Conservation (phyloP, 2,113 vertebrate species). For the Corythaeola cristata region DNA sequence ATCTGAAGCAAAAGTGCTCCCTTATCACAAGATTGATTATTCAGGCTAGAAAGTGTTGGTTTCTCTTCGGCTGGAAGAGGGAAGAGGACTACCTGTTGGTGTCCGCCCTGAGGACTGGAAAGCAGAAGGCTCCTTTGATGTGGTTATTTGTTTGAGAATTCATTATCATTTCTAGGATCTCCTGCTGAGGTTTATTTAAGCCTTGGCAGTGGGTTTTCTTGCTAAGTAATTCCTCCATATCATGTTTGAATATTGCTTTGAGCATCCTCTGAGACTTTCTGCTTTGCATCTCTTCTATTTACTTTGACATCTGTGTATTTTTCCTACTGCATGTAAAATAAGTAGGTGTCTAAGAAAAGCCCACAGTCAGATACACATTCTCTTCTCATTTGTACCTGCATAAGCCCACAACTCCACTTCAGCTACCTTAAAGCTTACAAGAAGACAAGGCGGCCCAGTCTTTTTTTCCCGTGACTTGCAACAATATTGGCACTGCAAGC, state of each 20-base stretch:
- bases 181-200: conserved; percentile 22
- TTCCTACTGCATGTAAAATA: background rate
- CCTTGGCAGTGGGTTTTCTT: conserved; percentile 11
- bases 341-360: background rate
- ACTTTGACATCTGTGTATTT: conserved; percentile 28
- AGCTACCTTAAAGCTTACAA: background rate
- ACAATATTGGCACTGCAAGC: background rate
- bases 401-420: background rate
- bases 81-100: background rate
- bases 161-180: background rate
- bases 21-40: background rate
- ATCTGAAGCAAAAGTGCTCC: background rate
- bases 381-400: background rate
- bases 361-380: background rate
- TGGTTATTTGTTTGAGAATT: background rate
- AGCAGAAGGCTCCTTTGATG: background rate
- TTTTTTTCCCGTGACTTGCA: background rate
- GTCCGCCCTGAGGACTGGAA: background rate
- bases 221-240: background rate
- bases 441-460: background rate
- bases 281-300: background rate
- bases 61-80: background rate
- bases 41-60: background rate
- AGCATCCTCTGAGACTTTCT: background rate
- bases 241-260: background rate